Evolutionary conservation across 2,113 vertebrate genomes (phyloP).

Genomic region (Hippocampus abdominalis): DNA sequence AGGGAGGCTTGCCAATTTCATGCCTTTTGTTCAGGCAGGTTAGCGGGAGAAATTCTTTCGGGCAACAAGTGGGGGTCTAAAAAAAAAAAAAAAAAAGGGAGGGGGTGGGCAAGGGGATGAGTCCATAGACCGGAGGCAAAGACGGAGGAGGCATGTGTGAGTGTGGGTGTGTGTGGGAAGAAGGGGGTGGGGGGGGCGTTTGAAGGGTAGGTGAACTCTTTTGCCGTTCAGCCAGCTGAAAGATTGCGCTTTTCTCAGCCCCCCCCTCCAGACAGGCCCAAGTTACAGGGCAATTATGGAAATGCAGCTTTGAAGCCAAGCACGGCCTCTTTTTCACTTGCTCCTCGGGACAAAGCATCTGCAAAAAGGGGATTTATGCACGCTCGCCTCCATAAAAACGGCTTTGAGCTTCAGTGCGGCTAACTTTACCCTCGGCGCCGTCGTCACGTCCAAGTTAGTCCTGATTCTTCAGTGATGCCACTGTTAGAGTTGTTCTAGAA

Average conservation of each 20-base stretch:
- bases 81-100: slow-evolving; percentile 52
- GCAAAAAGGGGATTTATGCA: slow-evolving; percentile 45
- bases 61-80: slow-evolving; percentile 81
- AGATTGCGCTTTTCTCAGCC: slow-evolving; percentile 88
- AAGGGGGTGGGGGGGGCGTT: neutral
- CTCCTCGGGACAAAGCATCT: slow-evolving; percentile 75
- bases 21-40: slow-evolving; percentile 83
- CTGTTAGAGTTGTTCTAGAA: neutral
- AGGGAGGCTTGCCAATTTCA: slow-evolving; percentile 80
- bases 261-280: slow-evolving; percentile 76
- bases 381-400: slow-evolving; percentile 56
- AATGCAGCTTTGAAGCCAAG: slow-evolving; percentile 91
- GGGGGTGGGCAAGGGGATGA: slow-evolving; percentile 57
- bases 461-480: slow-evolving; percentile 17
- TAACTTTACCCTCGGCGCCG: slow-evolving; percentile 32
- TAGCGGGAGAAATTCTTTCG: slow-evolving; percentile 81
- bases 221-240: slow-evolving; percentile 90
- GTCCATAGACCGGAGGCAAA: slow-evolving; percentile 66
- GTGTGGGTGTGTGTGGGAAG: too few species aligned
- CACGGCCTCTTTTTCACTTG: slow-evolving; percentile 77
- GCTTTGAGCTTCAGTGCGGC: slow-evolving; percentile 35
- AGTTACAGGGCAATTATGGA: slow-evolving; percentile 99
- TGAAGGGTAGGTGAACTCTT: slow-evolving; percentile 49
- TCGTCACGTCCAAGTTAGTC: slow-evolving; percentile 4
- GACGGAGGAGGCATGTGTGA: slow-evolving; percentile 51